A percentile compares a stretch with the other conserved stretches of the same genome.
These are phyloP conservation scores for Volucella inanis DNA, from an alignment of 2,888 invertebrate species.

Conservation along the genomic window DNA sequence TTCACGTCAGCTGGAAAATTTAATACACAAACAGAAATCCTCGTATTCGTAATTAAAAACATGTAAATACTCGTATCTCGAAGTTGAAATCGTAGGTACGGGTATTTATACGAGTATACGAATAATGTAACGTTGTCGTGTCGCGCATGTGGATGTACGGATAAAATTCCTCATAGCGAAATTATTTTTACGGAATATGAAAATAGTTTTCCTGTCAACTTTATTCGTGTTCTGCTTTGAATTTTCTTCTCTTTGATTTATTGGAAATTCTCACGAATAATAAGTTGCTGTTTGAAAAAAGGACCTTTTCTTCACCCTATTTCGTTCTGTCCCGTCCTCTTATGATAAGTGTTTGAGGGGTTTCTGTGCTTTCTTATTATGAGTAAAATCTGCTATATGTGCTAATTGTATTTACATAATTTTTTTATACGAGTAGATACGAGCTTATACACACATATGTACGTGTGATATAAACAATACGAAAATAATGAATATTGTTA, in stretches of 20 bases:
- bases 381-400: slow-evolving; percentile 8
- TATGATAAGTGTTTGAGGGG: neutral
- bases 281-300: slow-evolving; percentile 60
- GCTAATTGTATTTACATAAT: slow-evolving; percentile 62
- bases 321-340: slow-evolving; percentile 7
- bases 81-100: too few species aligned
- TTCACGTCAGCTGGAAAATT: slow-evolving; percentile 59
- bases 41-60: slow-evolving; percentile 59
- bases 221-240: slow-evolving; percentile 70
- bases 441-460: slow-evolving; percentile 20
- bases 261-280: slow-evolving; percentile 69
- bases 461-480: slow-evolving; percentile 53
- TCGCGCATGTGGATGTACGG: slow-evolving; percentile 70
- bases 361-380: slow-evolving; percentile 1
- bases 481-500: slow-evolving; percentile 32
- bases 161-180: slow-evolving; percentile 61
- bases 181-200: slow-evolving; percentile 65
- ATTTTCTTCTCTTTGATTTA: slow-evolving; percentile 67
- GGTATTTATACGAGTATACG: too few species aligned
- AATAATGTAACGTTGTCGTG: slow-evolving; percentile 35
- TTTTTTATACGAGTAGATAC: neutral
- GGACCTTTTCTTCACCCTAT: neutral
- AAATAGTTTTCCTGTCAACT: slow-evolving; percentile 73
- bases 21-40: slow-evolving; percentile 49
- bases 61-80: slow-evolving; percentile 47